Percentiles rank a stretch among this genome's conserved stretches.
phyloP scores from a whole-genome alignment of 2,888 invertebrate species.

The Coleophora deauratella region DNA sequence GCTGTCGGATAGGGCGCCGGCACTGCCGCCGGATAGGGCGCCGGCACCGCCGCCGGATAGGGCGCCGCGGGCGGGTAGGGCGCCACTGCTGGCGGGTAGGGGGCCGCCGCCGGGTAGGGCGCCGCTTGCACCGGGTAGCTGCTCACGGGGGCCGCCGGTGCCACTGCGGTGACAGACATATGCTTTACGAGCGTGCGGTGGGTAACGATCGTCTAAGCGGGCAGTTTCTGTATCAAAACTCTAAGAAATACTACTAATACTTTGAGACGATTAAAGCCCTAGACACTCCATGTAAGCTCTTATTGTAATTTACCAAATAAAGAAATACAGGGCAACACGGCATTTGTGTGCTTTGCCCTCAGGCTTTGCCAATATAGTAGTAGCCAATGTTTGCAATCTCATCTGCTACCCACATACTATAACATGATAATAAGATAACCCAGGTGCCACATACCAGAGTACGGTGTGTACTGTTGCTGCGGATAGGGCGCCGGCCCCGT shows the following conservation, averaged over 20 bases:
- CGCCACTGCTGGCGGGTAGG: constrained; percentile 21
- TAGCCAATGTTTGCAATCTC: too few relatives aligned
- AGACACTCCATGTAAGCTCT: too few relatives aligned
- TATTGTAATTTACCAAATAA: too few relatives aligned
- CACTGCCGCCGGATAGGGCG: constrained; percentile 13
- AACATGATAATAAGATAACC: too few relatives aligned
- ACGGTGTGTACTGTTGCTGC: constrained; percentile 42
- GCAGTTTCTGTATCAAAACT: too few relatives aligned
- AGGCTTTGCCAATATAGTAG: too few relatives aligned
- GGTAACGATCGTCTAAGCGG: too few relatives aligned
- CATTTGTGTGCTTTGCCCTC: too few relatives aligned
- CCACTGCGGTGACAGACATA: not conserved
- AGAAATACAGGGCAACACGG: too few relatives aligned
- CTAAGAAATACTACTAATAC: too few relatives aligned
- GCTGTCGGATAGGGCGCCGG: constrained; percentile 16
- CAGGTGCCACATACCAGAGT: constrained; percentile 20
- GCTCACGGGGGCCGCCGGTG: not conserved
- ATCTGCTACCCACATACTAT: too few relatives aligned
- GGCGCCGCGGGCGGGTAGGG: constrained; percentile 12
- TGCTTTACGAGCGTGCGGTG: not conserved
- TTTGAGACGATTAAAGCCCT: too few relatives aligned
- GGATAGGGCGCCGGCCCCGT: constrained; percentile 36
- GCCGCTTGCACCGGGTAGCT: not conserved
- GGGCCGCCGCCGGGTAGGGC: constrained; percentile 9
- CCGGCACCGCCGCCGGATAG: constrained; percentile 15